Percentiles rank a stretch among this genome's conserved stretches.
phyloP scores from a whole-genome alignment of 2,888 invertebrate species.

The Phortica magna region DNA sequence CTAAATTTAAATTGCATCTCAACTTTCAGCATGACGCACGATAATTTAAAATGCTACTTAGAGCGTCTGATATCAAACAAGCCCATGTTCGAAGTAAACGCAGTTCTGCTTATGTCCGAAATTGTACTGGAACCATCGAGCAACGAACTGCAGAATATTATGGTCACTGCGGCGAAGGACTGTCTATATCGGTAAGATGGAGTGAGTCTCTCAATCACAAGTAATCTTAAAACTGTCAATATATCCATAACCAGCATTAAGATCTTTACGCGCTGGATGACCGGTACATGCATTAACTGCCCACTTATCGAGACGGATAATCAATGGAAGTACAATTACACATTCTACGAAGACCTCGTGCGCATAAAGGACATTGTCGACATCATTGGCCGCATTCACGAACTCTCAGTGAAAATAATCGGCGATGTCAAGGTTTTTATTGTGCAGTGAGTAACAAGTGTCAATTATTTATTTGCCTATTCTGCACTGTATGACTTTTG shows the following conservation, averaged over 20 bases:
- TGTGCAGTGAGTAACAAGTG: slow-evolving; percentile 53
- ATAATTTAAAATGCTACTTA: slow-evolving; percentile 86
- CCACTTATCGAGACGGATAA: slow-evolving; percentile 78
- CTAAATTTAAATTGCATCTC: background rate
- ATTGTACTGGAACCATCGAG: slow-evolving; percentile 87
- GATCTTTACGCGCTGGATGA: slow-evolving; percentile 91
- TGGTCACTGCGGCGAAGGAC: slow-evolving; percentile 86
- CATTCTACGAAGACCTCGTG: slow-evolving; percentile 87
- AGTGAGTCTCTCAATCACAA: background rate
- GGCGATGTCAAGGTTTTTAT: slow-evolving; percentile 80
- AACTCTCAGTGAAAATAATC: slow-evolving; percentile 83
- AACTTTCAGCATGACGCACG: slow-evolving; percentile 80
- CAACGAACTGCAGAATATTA: slow-evolving; percentile 87
- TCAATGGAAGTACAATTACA: slow-evolving; percentile 81
- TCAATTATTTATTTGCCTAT: background rate
- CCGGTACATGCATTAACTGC: slow-evolving; percentile 87
- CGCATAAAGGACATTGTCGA: slow-evolving; percentile 85
- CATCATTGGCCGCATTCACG: slow-evolving; percentile 83
- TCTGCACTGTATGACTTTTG: background rate
- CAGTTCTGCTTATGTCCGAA: slow-evolving; percentile 85
- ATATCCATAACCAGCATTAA: slow-evolving; percentile 80
- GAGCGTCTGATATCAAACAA: slow-evolving; percentile 79
- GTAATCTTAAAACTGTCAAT: background rate
- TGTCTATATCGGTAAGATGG: slow-evolving; percentile 84
- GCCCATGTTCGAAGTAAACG: slow-evolving; percentile 89